Evolutionary conservation across 1,140 invertebrate species (phyloP).

Genomic region (Bradysia coprophila): DNA sequence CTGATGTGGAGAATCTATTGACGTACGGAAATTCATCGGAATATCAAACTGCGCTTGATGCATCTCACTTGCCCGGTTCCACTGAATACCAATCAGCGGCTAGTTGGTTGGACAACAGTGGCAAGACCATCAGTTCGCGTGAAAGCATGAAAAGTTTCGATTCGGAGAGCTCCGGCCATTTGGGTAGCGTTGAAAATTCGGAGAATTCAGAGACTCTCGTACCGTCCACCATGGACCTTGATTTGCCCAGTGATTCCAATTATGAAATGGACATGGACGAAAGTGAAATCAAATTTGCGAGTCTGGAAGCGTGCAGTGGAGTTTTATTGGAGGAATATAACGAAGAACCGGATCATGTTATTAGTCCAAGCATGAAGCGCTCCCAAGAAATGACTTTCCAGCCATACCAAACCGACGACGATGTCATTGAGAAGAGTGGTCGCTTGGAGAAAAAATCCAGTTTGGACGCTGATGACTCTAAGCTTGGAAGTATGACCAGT

Average conservation of each 20-base stretch:
- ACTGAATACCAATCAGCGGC: conserved; percentile 72
- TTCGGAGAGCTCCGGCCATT: conserved; percentile 71
- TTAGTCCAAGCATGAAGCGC: conserved; percentile 57
- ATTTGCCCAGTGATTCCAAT: neutral
- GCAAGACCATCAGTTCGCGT: conserved; percentile 52
- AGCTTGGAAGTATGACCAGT: neutral
- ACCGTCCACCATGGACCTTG: conserved; percentile 48
- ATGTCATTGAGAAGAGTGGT: conserved; percentile 4
- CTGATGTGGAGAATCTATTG: conserved; percentile 61
- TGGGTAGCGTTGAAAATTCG: conserved; percentile 72
- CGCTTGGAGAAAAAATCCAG: neutral
- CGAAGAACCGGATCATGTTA: conserved; percentile 22
- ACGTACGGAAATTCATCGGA: conserved; percentile 52
- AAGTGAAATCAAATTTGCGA: neutral
- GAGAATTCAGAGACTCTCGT: conserved; percentile 80
- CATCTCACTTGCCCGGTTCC: conserved; percentile 43
- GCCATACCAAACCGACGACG: conserved; percentile 23
- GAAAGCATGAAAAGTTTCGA: conserved; percentile 79
- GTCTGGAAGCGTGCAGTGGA: neutral
- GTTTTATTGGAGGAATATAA: conserved; percentile 26
- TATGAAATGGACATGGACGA: neutral
- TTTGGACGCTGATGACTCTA: neutral
- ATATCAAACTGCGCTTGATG: conserved; percentile 72
- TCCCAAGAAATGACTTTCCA: conserved; percentile 82
- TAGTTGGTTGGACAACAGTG: conserved; percentile 27